These are phyloP conservation scores for Meda fulgida DNA, from an alignment of 2,797 vertebrate genomes.

Conservation along the genomic window DNA sequence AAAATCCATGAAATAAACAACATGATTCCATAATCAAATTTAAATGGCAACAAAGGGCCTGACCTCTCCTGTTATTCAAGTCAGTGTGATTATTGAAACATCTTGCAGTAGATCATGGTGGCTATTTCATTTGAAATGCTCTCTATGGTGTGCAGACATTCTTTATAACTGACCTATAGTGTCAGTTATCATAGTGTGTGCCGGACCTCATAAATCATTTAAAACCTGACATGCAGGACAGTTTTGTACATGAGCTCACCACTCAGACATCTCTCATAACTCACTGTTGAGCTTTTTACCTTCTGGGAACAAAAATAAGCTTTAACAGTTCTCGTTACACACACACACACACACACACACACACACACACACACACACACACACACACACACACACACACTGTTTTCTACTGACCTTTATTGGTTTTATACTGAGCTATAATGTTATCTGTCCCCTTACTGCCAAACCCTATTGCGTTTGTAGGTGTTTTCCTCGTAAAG, in stretches of 20 bases:
- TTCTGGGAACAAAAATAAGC: background rate
- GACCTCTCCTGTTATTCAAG: background rate
- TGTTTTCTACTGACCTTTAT: background rate
- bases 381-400: background rate
- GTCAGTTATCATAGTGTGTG: constrained; percentile 23
- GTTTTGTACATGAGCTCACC: constrained; percentile 24
- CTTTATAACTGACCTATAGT: constrained; percentile 11
- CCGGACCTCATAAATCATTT: constrained; percentile 12
- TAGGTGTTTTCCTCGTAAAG: background rate
- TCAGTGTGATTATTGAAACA: constrained; percentile 8
- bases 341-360: background rate
- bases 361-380: background rate
- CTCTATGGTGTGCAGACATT: background rate
- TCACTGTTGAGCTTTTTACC: constrained; percentile 10
- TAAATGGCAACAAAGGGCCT: background rate
- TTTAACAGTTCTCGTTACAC: background rate
- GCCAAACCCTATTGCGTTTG: background rate
- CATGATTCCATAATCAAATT: background rate
- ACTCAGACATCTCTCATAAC: background rate
- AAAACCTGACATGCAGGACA: background rate
- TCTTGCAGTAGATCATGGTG: background rate
- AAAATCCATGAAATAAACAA: background rate
- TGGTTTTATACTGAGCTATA: background rate
- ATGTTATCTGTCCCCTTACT: background rate
- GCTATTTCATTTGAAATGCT: background rate